Evolutionary conservation across 2,888 invertebrate species (phyloP).

Genomic region (Nasonovia ribisnigri): DNA sequence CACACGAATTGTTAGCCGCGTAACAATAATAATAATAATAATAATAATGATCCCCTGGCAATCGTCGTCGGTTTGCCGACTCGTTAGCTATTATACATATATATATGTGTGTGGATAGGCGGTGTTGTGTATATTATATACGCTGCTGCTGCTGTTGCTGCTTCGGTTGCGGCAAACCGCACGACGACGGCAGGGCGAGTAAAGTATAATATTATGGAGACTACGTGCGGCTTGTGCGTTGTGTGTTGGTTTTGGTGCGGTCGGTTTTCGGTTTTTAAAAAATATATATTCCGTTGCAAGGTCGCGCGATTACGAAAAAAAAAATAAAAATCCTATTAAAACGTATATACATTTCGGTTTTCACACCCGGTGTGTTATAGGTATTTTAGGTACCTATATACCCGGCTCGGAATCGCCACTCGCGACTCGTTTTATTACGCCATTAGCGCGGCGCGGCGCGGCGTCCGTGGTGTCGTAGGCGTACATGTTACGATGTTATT

Average conservation of each 20-base stretch:
- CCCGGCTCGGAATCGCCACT: neutral
- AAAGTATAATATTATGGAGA: neutral
- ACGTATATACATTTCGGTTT: slow-evolving; percentile 20
- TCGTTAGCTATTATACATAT: slow-evolving; percentile 39
- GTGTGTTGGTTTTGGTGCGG: slow-evolving; percentile 57
- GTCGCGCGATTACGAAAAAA: neutral
- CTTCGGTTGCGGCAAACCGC: slow-evolving; percentile 46
- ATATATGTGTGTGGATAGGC: neutral
- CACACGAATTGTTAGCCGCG: neutral
- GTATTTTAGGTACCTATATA: neutral
- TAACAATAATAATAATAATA: slow-evolving; percentile 22
- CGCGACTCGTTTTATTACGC: slow-evolving; percentile 39
- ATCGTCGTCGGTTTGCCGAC: slow-evolving; percentile 46
- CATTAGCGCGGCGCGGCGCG: slow-evolving; percentile 1
- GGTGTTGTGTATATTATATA: neutral
- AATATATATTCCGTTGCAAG: slow-evolving; percentile 18
- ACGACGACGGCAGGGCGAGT: neutral
- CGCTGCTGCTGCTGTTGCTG: neutral
- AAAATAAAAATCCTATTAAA: slow-evolving; percentile 43
- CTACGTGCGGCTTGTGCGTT: neutral
- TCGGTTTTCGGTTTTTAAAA: slow-evolving; percentile 45
- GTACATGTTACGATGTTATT: neutral
- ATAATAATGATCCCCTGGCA: slow-evolving; percentile 23
- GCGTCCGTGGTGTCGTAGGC: neutral
- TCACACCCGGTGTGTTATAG: slow-evolving; percentile 18